Evolutionary conservation across 1,140 invertebrate species (phyloP), one percentile per base, ranked within the genome.

Genomic region (Atta cephalotes): DNA sequence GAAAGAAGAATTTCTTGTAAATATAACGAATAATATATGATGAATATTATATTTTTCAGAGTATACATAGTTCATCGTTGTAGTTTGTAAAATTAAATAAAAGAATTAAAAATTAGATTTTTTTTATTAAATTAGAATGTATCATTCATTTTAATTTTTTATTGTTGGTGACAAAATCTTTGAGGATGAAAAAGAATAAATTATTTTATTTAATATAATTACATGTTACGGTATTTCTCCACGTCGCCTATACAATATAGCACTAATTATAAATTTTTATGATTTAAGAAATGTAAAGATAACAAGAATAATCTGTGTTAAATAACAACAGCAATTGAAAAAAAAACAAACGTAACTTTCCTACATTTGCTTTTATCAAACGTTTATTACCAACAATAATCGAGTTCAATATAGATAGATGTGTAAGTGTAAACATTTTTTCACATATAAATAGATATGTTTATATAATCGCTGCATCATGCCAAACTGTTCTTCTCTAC

Each of bases 391-490:
- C 31, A 56, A 76, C 70, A 72, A 63, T 87, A 65, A 77, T 88
- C 25, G 25, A 72, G 58, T 60, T 25, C 65, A 28, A 18, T 49
- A 21, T 35, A 62, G 16, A 21, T 28, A 21, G 21, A 39, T n/a
- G n/a, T 62, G 21, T 60, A 78, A 88, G 28, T 62, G 60, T 74
- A 79, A 88, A 85, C 12, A 85, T 70, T 21, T 85, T 65, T 85
- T 25, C 56, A 62, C 35, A 51, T 78, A 78, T 25, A 58, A 45
- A 79, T 49, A n/a, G 6, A 39, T 7, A 31, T 3, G 16, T 45
- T 53, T 66, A 72, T 18, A 3, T 62, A 49, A 49, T 70, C 56
- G 21, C 62, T 53, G 49, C 28, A 45, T 35, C 45, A 35, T 84
- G 39, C 49, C 21, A 88, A 88, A 85, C n/a, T 16, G 45, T 85